Percentiles rank a stretch among this genome's conserved stretches.
These are phyloP conservation scores for Poecile atricapillus DNA, from an alignment of 2,113 vertebrate genomes.

Conservation along the genomic window DNA sequence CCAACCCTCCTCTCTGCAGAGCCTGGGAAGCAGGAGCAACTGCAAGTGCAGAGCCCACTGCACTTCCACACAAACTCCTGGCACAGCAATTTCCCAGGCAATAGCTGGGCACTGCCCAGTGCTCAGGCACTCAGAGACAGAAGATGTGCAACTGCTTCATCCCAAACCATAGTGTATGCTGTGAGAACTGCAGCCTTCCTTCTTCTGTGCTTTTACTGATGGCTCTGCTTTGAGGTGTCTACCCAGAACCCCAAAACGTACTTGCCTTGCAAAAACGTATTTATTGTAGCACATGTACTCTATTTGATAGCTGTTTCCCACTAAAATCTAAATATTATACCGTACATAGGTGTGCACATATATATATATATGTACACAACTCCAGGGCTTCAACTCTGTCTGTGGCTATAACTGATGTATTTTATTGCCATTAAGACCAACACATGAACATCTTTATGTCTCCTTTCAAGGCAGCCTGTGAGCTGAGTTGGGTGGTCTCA, in stretches of 20 bases:
- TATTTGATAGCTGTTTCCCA: neutral
- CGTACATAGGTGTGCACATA: neutral
- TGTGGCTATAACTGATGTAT: neutral
- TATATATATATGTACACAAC: neutral
- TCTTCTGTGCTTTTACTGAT: neutral
- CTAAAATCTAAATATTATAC: neutral
- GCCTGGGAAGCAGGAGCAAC: neutral
- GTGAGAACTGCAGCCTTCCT: neutral
- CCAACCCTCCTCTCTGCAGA: neutral
- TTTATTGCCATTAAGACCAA: neutral
- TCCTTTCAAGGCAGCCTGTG: neutral
- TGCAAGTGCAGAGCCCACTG: neutral
- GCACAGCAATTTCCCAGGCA: neutral
- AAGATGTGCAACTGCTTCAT: neutral
- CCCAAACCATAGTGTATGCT: rapidly evolving
- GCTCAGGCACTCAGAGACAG: neutral
- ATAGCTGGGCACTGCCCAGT: rapidly evolving
- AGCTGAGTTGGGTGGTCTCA: neutral
- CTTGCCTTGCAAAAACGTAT: neutral
- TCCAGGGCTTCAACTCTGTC: neutral
- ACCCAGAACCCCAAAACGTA: neutral
- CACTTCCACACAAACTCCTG: neutral
- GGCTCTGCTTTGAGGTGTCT: neutral
- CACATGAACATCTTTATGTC: rapidly evolving
- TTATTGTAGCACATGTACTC: neutral